phyloP scores from a whole-genome alignment of 2,113 vertebrate species.

The Micromys minutus region DNA sequence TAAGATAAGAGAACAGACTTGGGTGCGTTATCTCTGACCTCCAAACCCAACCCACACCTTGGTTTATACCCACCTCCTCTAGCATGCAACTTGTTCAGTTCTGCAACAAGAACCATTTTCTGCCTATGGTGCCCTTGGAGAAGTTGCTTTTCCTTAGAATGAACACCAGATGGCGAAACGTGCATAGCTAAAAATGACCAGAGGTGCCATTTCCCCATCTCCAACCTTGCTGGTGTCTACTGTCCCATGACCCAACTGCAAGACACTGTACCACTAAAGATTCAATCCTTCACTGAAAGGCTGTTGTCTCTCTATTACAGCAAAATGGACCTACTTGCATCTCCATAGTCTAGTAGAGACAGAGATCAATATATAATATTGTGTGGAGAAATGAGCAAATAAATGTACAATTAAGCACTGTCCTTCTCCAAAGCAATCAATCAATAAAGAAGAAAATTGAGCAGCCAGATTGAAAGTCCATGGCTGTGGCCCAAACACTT shows the following conservation, averaged over 20 bases:
- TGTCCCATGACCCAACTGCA: not conserved
- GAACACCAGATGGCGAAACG: conserved; percentile 68
- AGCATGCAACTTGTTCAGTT: not conserved
- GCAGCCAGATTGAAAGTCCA: not conserved
- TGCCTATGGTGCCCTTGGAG: not conserved
- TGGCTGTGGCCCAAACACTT: not conserved
- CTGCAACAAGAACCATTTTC: not conserved
- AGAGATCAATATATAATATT: not conserved
- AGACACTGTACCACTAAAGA: conserved; percentile 31
- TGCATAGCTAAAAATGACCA: not conserved
- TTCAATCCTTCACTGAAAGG: conserved; percentile 43
- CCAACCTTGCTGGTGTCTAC: not conserved
- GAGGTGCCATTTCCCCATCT: conserved; percentile 32
- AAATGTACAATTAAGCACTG: not conserved
- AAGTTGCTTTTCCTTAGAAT: not conserved
- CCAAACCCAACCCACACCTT: too few species aligned
- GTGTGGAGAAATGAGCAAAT: conserved; percentile 30
- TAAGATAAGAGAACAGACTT: not conserved
- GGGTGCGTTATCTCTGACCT: not conserved
- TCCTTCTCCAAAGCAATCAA: not conserved
- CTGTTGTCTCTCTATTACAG: conserved; percentile 16
- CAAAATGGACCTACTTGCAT: not conserved
- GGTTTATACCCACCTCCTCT: too few species aligned
- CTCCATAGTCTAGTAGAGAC: not conserved
- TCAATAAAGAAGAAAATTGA: conserved; percentile 36